Evolutionary conservation across 1,140 invertebrate species (phyloP).

Genomic region (Bombus vancouverensis): DNA sequence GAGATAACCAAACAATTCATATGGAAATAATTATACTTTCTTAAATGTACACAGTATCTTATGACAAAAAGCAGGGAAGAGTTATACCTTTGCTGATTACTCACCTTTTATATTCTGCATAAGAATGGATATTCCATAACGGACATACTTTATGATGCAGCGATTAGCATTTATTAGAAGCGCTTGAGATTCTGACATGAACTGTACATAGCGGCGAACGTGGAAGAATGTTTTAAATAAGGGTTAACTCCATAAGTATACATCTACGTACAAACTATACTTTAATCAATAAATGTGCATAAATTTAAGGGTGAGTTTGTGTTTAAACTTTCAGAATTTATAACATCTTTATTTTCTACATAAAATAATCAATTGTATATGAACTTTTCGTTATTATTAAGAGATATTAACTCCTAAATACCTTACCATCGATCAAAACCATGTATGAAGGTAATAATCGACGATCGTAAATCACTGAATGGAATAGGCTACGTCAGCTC

Average conservation of each 20-base stretch:
- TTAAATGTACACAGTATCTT: background rate
- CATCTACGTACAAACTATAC: background rate
- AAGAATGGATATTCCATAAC: background rate
- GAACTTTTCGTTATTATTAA: background rate
- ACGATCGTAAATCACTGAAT: background rate
- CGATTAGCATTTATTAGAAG: background rate
- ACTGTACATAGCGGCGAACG: background rate
- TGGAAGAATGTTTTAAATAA: background rate
- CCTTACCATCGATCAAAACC: background rate
- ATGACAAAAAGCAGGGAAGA: too few species aligned
- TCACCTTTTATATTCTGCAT: background rate
- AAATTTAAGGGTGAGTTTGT: background rate
- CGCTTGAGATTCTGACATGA: background rate
- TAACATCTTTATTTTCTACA: background rate
- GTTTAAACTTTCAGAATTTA: background rate
- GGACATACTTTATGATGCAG: background rate
- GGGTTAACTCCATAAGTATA: background rate
- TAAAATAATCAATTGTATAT: background rate
- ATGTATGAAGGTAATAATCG: background rate
- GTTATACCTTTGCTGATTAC: background rate
- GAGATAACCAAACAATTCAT: too few species aligned
- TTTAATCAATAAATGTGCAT: background rate
- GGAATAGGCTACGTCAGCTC: background rate
- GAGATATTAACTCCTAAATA: background rate
- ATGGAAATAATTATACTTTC: background rate